Base-by-base conservation (phyloP, 2,113 vertebrate species). In the Syngnathus scovelli region DNA sequence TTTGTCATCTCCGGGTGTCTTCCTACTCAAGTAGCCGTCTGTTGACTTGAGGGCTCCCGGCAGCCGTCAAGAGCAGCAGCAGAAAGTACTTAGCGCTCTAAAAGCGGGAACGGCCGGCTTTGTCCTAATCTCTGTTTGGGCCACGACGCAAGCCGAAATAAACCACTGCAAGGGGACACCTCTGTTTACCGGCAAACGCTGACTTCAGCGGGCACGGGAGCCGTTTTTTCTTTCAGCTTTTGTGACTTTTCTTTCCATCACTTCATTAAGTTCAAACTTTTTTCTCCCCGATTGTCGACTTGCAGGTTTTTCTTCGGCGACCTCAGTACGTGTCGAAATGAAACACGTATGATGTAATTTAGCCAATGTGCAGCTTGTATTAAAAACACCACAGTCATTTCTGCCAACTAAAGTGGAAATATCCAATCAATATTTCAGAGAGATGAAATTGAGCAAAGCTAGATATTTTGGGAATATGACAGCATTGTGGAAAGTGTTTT, bases 1-100 rank as follows among this genome's bases (percentile, higher is more conserved):
- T 7, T 16, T 7, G 7, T 11, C 27, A 36, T 68, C 5, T 8
- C 5, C 21, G 60, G 44, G 12, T 58, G 55, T 58, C 55, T 58
- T 58, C 27, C 49, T 15, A 52, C 19, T 21, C 55, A 9, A 52
- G 51, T 11, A 33, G 75, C 81, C 86, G 82, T 80, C 73, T 33
- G 19, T 65, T 37, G 44, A 36, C 68, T 71, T 78, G 69, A 78
- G 37, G 27, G 67, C 61, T 69, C 41, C 8, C 15, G 7, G 58
- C 38, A 68, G 61, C 61, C 64, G 75, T 79, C 78, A 78, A 67
- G 64, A 39, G 71, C 66, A 69, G 73, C 76, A 83, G 73, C 76
- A 84, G 64, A 86, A 86, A 87, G 83, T 85, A 81, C 83, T 86
- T 85, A 81, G 76, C 64, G 78, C 72, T 85, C 85, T 87, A 87